Evolutionary conservation across 2,888 invertebrate genomes (phyloP), one percentile per base, ranked within the genome.

Genomic region (Philhelius pedissequus): DNA sequence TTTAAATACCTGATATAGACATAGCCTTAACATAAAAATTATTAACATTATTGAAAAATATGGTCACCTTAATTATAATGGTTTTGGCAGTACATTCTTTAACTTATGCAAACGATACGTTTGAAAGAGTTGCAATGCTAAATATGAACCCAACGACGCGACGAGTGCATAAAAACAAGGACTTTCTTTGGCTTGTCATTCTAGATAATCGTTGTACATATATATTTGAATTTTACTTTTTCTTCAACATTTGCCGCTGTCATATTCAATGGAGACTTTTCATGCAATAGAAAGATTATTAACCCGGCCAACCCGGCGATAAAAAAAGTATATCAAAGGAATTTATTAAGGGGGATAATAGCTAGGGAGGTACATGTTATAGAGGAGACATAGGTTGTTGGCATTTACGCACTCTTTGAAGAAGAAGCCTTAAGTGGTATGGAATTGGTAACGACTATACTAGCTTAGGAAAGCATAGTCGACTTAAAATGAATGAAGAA

Each of bases 261-360:
- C 83, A 70, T 74, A 79, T 79, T 75, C 43, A 83, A 83, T 70
- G 70, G 38, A 66, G 64, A 45, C 79, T 74, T 74, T 75, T 74
- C 73, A 58, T 58, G 83, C 78, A 83, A 83, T 78, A 74, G 64
- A 83, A 70, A 83, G 83, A 83, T 83, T 83, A 79, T 83, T 83
- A 78, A 83, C 83, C 83, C 83, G 82, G 25, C 43, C 64, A 64
- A 48, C 45, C 20, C 60, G 74, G 48, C 71, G 64, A 79, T 78
- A 79, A 74, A 69, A 48, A 74, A 32, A 79, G 5, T 15, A 22
- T 56, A 35, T 83, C 83, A 83, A 83, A 83, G 83, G 79, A 83
- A 75, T 83, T 79, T 78, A 48, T 62, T 74, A 48, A 48, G 62
- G 62, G 32, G 27, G 73, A 74, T n/a, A n/a, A n/a, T n/a, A n/a